These are phyloP conservation scores for Musca vetustissima DNA, from an alignment of 1,140 invertebrate genomes.

Conservation along the genomic window DNA sequence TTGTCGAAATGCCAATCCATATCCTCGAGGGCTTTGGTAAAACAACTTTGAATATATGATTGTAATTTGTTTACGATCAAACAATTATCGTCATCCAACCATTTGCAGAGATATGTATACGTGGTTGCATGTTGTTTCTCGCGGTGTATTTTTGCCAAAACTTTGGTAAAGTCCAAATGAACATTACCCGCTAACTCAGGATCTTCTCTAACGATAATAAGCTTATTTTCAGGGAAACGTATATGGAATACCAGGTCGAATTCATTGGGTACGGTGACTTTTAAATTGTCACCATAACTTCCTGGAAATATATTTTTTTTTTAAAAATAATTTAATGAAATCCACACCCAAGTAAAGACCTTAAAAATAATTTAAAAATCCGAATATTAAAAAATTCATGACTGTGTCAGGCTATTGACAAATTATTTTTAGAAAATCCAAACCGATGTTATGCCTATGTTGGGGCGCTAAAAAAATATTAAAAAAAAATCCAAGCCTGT, in stretches of 20 bases:
- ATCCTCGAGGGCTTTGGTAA: neutral
- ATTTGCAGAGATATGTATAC: neutral
- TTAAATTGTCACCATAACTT: conserved; percentile 18
- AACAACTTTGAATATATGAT: neutral
- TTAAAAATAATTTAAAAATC: too few species aligned
- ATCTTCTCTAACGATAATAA: neutral
- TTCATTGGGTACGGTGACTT: neutral
- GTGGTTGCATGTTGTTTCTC: conserved; percentile 1
- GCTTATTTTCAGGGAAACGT: neutral
- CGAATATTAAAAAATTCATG: too few species aligned
- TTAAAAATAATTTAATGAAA: too few species aligned
- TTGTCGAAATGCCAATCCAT: neutral
- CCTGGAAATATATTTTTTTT: too few species aligned
- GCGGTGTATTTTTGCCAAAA: neutral
- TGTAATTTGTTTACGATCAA: neutral
- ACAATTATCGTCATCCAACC: neutral
- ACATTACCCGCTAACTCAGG: neutral
- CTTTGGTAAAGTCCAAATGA: neutral
- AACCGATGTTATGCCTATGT: too few species aligned
- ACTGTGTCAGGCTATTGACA: too few species aligned
- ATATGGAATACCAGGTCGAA: neutral
- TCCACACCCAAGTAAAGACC: too few species aligned
- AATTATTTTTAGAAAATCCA: too few species aligned
- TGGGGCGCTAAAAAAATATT: too few species aligned
- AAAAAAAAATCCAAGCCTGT: too few species aligned